phyloP scores from a whole-genome alignment of 2,797 vertebrate genomes.

The Platalea minor region DNA sequence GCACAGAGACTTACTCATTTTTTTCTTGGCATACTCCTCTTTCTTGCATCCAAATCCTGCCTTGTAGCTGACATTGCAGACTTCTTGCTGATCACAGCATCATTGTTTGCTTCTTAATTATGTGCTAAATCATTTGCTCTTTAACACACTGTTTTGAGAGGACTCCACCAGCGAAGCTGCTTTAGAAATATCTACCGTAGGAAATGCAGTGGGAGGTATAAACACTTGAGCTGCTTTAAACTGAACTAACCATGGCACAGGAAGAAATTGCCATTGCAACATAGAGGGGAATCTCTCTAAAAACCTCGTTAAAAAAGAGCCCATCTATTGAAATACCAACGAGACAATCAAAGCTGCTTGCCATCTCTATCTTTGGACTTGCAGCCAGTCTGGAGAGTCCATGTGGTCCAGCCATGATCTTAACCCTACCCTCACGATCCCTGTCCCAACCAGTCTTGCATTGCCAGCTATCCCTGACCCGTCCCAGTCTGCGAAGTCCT shows the following conservation, averaged over 20 bases:
- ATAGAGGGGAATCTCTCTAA: not conserved
- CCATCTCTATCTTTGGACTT: not conserved
- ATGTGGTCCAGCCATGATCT: not conserved
- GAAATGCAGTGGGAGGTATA: not conserved
- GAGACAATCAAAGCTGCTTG: not conserved
- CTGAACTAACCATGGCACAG: not conserved
- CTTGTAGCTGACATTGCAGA: not conserved
- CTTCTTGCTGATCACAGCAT: not conserved
- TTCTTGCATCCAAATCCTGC: not conserved
- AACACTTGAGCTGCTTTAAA: not conserved
- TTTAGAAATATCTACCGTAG: not conserved
- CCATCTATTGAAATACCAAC: not conserved
- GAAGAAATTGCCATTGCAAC: not conserved
- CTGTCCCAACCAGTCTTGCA: not conserved
- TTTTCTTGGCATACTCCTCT: not conserved
- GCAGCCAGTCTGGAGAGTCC: not conserved
- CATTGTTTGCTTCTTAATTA: slow-evolving; percentile 16
- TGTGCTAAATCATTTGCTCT: slow-evolving; percentile 17
- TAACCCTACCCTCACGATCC: not conserved
- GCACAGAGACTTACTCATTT: not conserved
- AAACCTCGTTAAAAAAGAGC: not conserved
- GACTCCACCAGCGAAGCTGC: not conserved
- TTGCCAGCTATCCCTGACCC: not conserved
- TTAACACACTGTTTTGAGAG: not conserved
- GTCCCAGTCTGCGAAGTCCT: not conserved